Base-by-base conservation (phyloP, 2,113 vertebrate genomes). In the Hypocryptadius cinnamomeus region DNA sequence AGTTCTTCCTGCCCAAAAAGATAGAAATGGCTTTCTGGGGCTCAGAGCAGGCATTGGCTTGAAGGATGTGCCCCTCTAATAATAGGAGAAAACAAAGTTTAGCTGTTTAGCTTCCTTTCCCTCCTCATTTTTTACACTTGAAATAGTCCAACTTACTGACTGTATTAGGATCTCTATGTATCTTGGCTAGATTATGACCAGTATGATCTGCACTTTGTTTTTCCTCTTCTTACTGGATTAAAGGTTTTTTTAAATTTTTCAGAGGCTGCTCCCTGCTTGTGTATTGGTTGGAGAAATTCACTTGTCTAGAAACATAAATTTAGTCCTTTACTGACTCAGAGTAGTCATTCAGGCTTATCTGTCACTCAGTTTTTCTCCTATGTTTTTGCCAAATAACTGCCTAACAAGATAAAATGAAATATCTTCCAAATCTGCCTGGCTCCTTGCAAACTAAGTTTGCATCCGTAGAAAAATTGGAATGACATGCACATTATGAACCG, bases 361-460 rank as follows among this genome's bases (percentile, higher is more conserved):
- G 57, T 64, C 65, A 85, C 87, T 81, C 39, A 18, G 5, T 59
- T 93, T 85, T 83, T 66, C 51, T 80, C 39, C 8, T 54, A 1
- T 37, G 21, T 60, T 93, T 95, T 82, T 92, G 78, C 78, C 84
- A 85, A 60, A 94, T n/a, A 77, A 53, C 66, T 81, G 85, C 48
- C 65, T 91, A 79, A 87, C 65, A 87, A 74, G 73, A 81, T 93
- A 69, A 85, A 64, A 47, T 71, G 50, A 69, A 87, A 21, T 79
- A 45, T 35, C 61, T 85, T 92, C 77, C 44, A 74, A 87, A 91
- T 31, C 25, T 92, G 39, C 70, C 12, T 76, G 65, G 50, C 84
- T 87, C 42, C 65, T 84, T 71, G 61, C 33, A 89, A 85, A 79
- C 35, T 53, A 15, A 86, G 63, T 93, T 88, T 88, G 25, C 42